Conservation (phyloP, 2,888 invertebrate genomes). For the Tetragnatha montana region DNA sequence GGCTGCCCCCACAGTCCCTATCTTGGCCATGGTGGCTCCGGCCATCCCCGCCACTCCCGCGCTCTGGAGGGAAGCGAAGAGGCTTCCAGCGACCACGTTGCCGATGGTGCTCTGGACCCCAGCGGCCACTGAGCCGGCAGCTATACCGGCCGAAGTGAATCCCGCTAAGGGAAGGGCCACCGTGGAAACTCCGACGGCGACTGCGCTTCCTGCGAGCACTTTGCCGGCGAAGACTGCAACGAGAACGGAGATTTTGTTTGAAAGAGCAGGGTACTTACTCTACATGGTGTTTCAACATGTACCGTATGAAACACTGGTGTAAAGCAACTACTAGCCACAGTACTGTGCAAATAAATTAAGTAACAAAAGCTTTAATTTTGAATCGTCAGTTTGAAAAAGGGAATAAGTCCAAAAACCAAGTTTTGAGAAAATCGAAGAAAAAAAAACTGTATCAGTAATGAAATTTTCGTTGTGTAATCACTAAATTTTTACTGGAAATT, state of each 20-base stretch:
- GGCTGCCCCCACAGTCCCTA: neutral
- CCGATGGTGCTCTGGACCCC: neutral
- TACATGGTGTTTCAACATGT: too few relatives aligned
- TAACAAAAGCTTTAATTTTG: too few relatives aligned
- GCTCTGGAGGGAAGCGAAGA: slow-evolving; percentile 1
- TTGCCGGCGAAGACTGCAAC: neutral
- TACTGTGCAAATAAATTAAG: too few relatives aligned
- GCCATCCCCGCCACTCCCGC: neutral
- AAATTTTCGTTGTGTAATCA: too few relatives aligned
- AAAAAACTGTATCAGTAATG: too few relatives aligned
- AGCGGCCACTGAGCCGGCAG: neutral
- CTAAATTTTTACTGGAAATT: too few relatives aligned
- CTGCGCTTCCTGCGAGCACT: neutral
- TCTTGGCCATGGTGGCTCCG: neutral
- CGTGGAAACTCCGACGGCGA: neutral
- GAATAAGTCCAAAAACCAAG: too few relatives aligned
- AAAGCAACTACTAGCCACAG: too few relatives aligned
- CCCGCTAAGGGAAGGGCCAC: neutral
- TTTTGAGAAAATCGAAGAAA: too few relatives aligned
- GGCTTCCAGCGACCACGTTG: slow-evolving; percentile 3
- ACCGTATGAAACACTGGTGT: too few relatives aligned
- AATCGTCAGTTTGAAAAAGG: too few relatives aligned
- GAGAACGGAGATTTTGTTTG: neutral
- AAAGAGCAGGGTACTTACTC: neutral
- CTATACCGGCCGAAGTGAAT: neutral